Conservation (phyloP, 2,113 vertebrate species). For the Irena cyanogastra region DNA sequence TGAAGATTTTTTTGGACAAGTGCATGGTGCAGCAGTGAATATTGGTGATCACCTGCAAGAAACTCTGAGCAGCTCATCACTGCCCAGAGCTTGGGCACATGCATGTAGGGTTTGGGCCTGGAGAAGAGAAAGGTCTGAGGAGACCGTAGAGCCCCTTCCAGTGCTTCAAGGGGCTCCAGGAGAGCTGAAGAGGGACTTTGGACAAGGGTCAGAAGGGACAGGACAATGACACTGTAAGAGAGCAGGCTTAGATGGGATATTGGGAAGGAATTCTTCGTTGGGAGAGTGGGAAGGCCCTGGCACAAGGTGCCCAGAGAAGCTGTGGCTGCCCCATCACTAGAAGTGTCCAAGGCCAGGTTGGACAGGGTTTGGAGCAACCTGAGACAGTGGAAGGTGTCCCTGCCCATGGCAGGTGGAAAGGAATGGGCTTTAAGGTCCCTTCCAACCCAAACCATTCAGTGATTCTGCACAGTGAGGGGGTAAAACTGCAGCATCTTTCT, state of each 20-base stretch:
- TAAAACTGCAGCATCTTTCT: background rate
- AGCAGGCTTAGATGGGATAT: background rate
- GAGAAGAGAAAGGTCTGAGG: background rate
- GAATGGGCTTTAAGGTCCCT: background rate
- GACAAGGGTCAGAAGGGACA: background rate
- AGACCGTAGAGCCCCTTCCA: background rate
- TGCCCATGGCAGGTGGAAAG: background rate
- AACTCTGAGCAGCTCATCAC: background rate
- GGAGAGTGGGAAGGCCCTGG: background rate
- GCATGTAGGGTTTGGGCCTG: background rate
- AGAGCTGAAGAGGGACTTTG: background rate
- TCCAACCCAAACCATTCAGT: background rate
- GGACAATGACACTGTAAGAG: background rate
- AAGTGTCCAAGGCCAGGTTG: background rate
- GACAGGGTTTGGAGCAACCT: background rate
- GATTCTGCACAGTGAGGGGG: background rate
- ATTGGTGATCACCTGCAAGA: background rate
- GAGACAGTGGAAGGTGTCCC: background rate
- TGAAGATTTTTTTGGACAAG: background rate
- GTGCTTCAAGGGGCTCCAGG: background rate
- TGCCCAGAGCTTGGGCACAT: background rate
- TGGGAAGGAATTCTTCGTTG: background rate
- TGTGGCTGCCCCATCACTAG: background rate
- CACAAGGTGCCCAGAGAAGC: background rate
- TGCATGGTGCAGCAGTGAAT: accelerated